Evolutionary conservation across 2,888 invertebrate genomes (phyloP).

Genomic region (Thymelicus lineola): DNA sequence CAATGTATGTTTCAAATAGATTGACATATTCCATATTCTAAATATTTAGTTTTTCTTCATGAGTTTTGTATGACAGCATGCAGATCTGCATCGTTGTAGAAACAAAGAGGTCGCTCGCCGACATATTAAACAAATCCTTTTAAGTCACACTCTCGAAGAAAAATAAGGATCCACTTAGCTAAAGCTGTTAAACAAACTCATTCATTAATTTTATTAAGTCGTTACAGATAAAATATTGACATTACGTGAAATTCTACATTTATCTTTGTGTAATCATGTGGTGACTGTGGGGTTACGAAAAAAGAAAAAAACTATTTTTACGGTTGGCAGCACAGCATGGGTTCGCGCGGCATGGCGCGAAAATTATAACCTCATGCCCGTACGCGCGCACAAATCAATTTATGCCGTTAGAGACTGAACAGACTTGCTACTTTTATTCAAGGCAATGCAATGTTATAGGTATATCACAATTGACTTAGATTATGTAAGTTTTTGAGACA

Average conservation of each 20-base stretch:
- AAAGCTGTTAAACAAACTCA: conserved; percentile 15
- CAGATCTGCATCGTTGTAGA: no score
- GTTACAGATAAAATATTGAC: conserved; percentile 26
- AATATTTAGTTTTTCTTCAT: no score
- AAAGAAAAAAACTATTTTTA: conserved; percentile 41
- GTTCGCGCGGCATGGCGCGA: conserved; percentile 70
- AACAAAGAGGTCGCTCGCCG: no score
- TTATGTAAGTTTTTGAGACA: no score
- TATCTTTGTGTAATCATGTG: conserved; percentile 31
- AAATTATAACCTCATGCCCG: conserved; percentile 74
- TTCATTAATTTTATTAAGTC: conserved; percentile 24
- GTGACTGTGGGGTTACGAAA: conserved; percentile 24
- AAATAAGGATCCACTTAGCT: neutral
- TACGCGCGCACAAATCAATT: conserved; percentile 74
- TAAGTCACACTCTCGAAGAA: neutral
- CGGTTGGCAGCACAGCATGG: conserved; percentile 67
- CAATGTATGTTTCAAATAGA: no score
- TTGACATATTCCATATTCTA: no score
- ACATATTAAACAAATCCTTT: neutral
- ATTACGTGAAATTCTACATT: conserved; percentile 33
- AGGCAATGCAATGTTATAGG: neutral
- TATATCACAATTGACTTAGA: no score
- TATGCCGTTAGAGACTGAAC: conserved; percentile 58
- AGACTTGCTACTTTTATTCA: conserved; percentile 20
- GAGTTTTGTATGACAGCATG: no score